Conservation (phyloP, 2,113 vertebrate genomes). For the Cochlearius cochlearius region DNA sequence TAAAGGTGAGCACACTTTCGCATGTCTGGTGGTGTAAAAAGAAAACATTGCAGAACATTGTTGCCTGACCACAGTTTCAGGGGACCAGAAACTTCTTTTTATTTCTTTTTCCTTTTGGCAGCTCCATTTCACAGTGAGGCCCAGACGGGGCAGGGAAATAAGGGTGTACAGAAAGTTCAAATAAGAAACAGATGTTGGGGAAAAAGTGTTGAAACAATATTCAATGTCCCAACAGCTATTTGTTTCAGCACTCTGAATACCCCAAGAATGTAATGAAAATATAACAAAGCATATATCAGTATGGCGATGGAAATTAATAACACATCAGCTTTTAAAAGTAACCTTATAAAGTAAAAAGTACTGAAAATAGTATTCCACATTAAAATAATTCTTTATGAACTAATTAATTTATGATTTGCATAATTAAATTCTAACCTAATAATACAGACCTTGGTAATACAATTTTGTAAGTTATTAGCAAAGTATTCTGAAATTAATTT, state of each 20-base stretch:
- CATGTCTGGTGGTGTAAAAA: not conserved
- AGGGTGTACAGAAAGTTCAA: not conserved
- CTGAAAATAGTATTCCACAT: not conserved
- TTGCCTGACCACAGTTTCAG: not conserved
- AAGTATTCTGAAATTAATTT: not conserved
- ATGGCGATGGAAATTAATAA: not conserved
- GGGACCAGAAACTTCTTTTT: not conserved
- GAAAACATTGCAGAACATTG: not conserved
- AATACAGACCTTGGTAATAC: not conserved
- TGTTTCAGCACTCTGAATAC: not conserved
- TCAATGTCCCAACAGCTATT: not conserved
- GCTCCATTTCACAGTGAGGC: not conserved
- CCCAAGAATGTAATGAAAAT: not conserved
- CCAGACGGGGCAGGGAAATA: not conserved
- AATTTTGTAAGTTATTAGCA: not conserved
- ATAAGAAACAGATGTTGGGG: conserved; percentile 24
- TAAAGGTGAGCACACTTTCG: not conserved
- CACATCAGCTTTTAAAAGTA: not conserved
- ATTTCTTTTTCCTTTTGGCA: conserved; percentile 3
- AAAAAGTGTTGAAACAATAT: not conserved
- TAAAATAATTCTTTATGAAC: not conserved
- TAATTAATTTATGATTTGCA: not conserved
- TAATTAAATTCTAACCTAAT: not conserved
- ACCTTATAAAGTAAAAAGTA: not conserved
- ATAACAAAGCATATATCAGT: not conserved